phyloP scores from a whole-genome alignment of 2,113 vertebrate species.

The Pimephales promelas region DNA sequence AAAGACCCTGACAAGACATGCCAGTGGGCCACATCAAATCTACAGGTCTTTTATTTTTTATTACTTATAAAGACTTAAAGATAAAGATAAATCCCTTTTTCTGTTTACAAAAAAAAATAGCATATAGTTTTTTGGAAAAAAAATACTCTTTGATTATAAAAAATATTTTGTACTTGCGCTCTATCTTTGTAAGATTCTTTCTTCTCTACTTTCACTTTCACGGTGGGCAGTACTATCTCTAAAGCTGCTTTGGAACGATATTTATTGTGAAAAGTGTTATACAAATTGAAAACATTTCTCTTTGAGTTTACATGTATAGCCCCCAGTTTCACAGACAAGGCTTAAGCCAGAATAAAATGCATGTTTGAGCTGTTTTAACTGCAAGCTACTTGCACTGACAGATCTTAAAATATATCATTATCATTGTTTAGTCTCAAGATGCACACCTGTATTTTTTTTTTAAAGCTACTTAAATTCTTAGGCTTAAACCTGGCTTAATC shows the following conservation, averaged over 20 bases:
- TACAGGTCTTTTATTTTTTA: background rate
- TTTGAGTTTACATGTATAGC: background rate
- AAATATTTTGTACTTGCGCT: background rate
- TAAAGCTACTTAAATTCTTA: too few species aligned
- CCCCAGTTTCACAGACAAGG: too few species aligned
- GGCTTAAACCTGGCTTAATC: too few species aligned
- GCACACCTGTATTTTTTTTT: too few species aligned
- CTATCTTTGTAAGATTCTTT: background rate
- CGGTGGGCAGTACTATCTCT: background rate
- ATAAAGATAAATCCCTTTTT: background rate
- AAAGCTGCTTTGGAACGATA: background rate
- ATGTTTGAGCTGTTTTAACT: too few species aligned
- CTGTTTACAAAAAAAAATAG: background rate
- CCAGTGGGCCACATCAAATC: slow-evolving; percentile 11
- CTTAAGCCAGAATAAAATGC: too few species aligned
- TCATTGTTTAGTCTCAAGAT: too few species aligned
- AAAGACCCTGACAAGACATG: background rate
- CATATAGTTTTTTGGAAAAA: background rate
- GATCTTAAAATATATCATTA: too few species aligned
- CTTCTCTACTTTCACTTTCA: background rate
- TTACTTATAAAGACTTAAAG: background rate
- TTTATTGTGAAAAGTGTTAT: background rate
- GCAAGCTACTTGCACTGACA: too few species aligned
- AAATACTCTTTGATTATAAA: background rate
- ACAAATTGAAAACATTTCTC: background rate